Evolutionary conservation across 2,888 invertebrate species (phyloP).

Genomic region (Drosophila fulvimacula): DNA sequence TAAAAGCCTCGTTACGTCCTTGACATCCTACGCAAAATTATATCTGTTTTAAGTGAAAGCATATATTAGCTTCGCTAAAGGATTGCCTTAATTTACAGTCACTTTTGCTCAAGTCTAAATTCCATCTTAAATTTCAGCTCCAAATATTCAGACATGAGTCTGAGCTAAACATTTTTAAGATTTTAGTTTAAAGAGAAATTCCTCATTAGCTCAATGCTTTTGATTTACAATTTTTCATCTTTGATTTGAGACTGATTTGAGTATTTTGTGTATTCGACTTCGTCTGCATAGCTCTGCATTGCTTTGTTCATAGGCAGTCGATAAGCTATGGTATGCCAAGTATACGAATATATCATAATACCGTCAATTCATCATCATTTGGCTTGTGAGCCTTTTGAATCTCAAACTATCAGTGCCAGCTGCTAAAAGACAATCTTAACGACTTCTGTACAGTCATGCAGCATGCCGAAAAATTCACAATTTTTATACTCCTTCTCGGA

Average conservation of each 20-base stretch:
- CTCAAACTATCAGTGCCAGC: slow-evolving; percentile 25
- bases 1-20: slow-evolving; percentile 18
- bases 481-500: neutral
- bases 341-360: neutral
- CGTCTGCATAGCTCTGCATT: neutral
- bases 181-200: neutral
- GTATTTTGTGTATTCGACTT: neutral
- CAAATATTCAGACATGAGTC: neutral
- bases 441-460: slow-evolving; percentile 29
- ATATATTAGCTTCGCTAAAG: neutral
- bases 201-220: neutral
- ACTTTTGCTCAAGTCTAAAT: neutral
- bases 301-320: neutral
- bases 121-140: neutral
- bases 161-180: neutral
- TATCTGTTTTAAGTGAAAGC: slow-evolving; percentile 12
- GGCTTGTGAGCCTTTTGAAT: slow-evolving; percentile 25
- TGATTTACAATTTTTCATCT: neutral
- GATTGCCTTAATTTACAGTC: neutral
- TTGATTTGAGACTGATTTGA: neutral
- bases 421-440: slow-evolving; percentile 16
- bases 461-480: slow-evolving; percentile 22
- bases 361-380: slow-evolving; percentile 35
- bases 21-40: slow-evolving; percentile 13
- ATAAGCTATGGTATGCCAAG: neutral